Conservation (phyloP, 2,888 invertebrate species). For the Philereme transversata region DNA sequence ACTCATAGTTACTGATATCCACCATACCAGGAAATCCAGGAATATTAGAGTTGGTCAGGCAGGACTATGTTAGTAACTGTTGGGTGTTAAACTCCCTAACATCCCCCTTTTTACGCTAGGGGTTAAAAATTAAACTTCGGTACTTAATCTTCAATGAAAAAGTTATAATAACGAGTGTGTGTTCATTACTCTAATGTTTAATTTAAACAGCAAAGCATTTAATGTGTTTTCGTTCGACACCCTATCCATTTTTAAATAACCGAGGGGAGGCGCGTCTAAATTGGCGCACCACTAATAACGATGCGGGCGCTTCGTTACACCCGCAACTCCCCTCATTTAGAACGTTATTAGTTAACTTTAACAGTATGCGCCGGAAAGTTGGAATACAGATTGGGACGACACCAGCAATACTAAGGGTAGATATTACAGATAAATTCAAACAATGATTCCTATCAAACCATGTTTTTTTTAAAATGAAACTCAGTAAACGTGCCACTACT, state of each 20-base stretch:
- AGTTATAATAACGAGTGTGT: slow-evolving; percentile 16
- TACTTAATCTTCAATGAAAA: slow-evolving; percentile 6
- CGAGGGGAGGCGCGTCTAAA: slow-evolving; percentile 67
- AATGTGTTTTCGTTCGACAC: slow-evolving; percentile 64
- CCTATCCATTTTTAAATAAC: slow-evolving; percentile 68
- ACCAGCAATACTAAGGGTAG: no score
- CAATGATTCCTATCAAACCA: no score
- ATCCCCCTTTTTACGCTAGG: no score
- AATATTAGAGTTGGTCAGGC: no score
- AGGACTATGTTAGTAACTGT: no score
- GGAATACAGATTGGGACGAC: not conserved
- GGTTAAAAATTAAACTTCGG: not conserved
- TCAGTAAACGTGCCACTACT: no score
- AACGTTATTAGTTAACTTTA: slow-evolving; percentile 21
- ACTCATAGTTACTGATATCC: no score
- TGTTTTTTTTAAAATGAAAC: no score
- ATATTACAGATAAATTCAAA: no score
- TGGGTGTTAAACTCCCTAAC: no score
- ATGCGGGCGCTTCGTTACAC: slow-evolving; percentile 70
- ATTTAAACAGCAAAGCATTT: slow-evolving; percentile 48
- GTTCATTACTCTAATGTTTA: slow-evolving; percentile 30
- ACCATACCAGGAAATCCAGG: no score
- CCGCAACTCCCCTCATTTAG: slow-evolving; percentile 49
- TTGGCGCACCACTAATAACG: slow-evolving; percentile 76
- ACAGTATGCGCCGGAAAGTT: slow-evolving; percentile 6